Evolutionary conservation across 2,888 invertebrate genomes (phyloP), one percentile per base, ranked within the genome.

Genomic region (Prostheceraeus crozeri): DNA sequence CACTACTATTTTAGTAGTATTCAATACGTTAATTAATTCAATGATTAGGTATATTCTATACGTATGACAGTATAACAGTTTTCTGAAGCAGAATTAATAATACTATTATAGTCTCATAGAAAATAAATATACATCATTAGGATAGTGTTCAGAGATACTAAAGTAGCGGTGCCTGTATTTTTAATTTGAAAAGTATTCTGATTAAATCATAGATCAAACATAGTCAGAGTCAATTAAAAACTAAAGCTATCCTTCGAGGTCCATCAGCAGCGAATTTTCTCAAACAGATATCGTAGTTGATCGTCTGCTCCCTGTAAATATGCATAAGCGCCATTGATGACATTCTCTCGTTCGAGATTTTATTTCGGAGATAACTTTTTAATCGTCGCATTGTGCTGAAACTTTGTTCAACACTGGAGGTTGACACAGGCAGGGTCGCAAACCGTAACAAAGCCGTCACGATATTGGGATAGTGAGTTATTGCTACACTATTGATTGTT

Each of bases 301-400:
- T 19, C 25, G 25, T 30, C 25, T 6, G 27, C 25, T 10, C 48
- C 4, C 48, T 25, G 11, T 40, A 40, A 40, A 48, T 11, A 30
- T 48, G 48, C 4, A 48, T 48, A 6, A 48, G 48, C 28, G 48
- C 48, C 48, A 48, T 25, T 28, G 25, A 25, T 8, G 48, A 11
- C 48, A 48, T 48, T 48, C 48, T 25, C 25, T 25, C 48, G 25
- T 25, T 48, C n/a, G 48, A 48, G 25, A 30, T 48, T 6, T 30
- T 25, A 48, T 48, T 48, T 48, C 23, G 25, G 27, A 48, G 48
- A 48, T 28, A 48, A 30, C 27, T 48, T 30, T 48, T 48, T 14
- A 48, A 21, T 48, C 48, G 48, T 48, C 23, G 48, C 48, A 48
- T 48, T 28, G 48, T 48, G 48, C 25, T 48, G 48, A 48, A 23